phyloP scores from a whole-genome alignment of 1,140 invertebrate genomes.

The Procambarus clarkii region DNA sequence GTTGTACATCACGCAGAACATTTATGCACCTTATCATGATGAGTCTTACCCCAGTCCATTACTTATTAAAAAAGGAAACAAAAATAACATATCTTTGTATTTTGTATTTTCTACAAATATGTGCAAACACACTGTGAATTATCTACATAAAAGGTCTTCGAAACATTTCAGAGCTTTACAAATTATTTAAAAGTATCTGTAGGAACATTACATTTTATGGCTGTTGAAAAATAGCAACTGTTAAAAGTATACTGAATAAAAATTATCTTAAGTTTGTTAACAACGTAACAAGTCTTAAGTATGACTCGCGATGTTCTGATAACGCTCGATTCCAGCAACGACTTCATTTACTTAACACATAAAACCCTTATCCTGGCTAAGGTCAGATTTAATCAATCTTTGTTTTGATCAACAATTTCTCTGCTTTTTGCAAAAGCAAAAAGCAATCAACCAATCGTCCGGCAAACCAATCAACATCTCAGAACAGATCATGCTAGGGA shows the following conservation, averaged over 20 bases:
- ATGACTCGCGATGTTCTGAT: background rate
- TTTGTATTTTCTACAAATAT: conserved; percentile 38
- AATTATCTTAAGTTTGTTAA: conserved; percentile 4
- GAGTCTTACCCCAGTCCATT: no score
- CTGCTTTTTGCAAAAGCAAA: no score
- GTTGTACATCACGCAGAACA: no score
- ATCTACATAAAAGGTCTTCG: conserved; percentile 26
- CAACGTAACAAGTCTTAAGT: background rate
- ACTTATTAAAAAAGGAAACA: background rate
- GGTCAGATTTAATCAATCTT: background rate
- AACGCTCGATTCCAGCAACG: background rate
- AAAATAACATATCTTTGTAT: background rate
- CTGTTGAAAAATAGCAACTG: conserved; percentile 1
- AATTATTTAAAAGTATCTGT: conserved; percentile 25
- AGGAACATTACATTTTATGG: conserved; percentile 30
- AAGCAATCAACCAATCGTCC: no score
- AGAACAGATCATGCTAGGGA: background rate
- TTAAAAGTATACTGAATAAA: background rate
- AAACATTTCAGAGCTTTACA: conserved; percentile 19
- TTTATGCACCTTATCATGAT: no score
- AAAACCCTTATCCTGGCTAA: background rate
- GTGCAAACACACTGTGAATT: conserved; percentile 44
- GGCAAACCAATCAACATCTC: no score
- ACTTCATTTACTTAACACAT: background rate
- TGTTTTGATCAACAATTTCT: background rate